These are phyloP conservation scores for Rhombomys opimus DNA, from an alignment of 2,113 vertebrate species.

Conservation along the genomic window DNA sequence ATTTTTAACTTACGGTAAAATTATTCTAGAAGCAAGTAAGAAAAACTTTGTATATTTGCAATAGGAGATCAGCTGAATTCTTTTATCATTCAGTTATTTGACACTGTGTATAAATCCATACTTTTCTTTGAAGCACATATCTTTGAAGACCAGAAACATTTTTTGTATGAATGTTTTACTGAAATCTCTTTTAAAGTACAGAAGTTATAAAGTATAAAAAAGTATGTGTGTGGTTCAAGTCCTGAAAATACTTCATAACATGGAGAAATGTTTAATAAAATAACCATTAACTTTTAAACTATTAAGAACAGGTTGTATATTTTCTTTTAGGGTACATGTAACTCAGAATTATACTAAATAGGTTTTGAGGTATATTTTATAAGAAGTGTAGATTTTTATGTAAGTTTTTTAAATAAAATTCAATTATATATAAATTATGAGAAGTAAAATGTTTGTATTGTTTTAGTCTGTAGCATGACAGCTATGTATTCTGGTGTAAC, in stretches of 20 bases:
- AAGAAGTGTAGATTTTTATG: not conserved
- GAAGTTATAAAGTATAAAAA: slow-evolving; percentile 26
- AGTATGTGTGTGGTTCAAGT: not conserved
- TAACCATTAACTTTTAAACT: slow-evolving; percentile 19
- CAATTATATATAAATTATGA: not conserved
- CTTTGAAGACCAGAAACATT: slow-evolving; percentile 50
- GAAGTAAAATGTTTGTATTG: slow-evolving; percentile 60
- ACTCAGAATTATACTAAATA: not conserved
- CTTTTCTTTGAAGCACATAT: slow-evolving; percentile 2
- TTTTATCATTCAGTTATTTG: slow-evolving; percentile 46
- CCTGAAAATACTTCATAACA: slow-evolving; percentile 35
- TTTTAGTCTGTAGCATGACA: slow-evolving; percentile 7
- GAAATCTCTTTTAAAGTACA: slow-evolving; percentile 47
- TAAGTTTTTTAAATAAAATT: not conserved
- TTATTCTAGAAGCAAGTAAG: slow-evolving; percentile 71
- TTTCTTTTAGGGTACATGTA: slow-evolving; percentile 53
- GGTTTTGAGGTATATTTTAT: slow-evolving; percentile 52
- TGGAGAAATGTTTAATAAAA: slow-evolving; percentile 50
- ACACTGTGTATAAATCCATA: slow-evolving; percentile 19
- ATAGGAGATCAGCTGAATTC: slow-evolving; percentile 23
- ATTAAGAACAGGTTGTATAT: not conserved
- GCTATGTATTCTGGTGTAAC: not conserved
- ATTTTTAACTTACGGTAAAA: slow-evolving; percentile 76
- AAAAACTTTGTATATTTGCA: not conserved
- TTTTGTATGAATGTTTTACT: slow-evolving; percentile 40